Evolutionary conservation across 2,797 vertebrate genomes (phyloP).

Genomic region (Danio choprae): DNA sequence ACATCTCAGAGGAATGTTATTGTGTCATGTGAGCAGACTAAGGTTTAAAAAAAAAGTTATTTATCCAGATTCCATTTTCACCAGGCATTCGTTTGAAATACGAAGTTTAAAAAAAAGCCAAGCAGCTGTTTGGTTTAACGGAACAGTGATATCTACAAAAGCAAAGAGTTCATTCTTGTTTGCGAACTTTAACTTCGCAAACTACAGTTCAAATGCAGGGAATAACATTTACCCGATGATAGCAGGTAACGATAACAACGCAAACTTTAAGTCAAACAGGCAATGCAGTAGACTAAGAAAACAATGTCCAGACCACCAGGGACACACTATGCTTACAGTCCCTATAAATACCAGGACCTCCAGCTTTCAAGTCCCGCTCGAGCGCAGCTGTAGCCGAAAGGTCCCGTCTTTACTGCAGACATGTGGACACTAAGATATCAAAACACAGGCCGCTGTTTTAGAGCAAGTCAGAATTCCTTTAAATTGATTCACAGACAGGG

Average conservation of each 20-base stretch:
- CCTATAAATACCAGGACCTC: conserved; percentile 63
- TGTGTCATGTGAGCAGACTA: conserved; percentile 9
- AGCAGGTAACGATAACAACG: conserved; percentile 72
- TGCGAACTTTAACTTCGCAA: conserved; percentile 22
- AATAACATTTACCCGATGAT: conserved; percentile 69
- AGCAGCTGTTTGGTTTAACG: conserved; percentile 37
- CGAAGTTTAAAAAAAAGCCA: conserved; percentile 15
- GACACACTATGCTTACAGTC: conserved; percentile 59
- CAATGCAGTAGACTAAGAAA: conserved; percentile 63
- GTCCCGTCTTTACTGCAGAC: conserved; percentile 1
- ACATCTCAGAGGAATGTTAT: conserved; percentile 37
- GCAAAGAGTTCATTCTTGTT: conserved; percentile 19
- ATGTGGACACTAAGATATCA: conserved; percentile 9
- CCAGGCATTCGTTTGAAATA: conserved; percentile 34
- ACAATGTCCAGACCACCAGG: conserved; percentile 70
- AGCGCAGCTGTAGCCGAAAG: conserved; percentile 33
- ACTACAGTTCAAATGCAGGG: conserved; percentile 56
- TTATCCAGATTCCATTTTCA: conserved; percentile 53
- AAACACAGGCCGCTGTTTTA: conserved; percentile 4
- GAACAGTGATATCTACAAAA: conserved; percentile 32
- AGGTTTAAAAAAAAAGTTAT: background rate
- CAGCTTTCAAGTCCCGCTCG: conserved; percentile 27
- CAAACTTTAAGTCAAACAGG: conserved; percentile 60
- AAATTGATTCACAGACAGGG: conserved; percentile 20
- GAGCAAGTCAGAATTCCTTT: conserved; percentile 5